phyloP scores from a whole-genome alignment of 2,113 vertebrate species.

The Pituophis catenifer region DNA sequence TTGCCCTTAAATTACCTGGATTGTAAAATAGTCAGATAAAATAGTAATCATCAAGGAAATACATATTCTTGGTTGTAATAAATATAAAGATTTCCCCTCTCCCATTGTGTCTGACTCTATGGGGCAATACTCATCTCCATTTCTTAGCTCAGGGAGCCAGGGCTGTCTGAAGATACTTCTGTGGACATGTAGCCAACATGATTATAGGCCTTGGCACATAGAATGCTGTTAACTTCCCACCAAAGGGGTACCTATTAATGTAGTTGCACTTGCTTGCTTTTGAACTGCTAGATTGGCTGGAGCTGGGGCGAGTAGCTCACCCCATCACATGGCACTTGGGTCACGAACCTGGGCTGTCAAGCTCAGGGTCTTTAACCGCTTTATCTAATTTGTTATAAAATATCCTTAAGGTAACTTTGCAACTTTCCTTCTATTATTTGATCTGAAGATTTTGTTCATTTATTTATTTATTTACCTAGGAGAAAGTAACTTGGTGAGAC shows the following conservation, averaged over 20 bases:
- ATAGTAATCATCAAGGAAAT: neutral
- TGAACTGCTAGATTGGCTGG: neutral
- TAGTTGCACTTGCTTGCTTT: neutral
- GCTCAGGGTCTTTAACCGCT: neutral
- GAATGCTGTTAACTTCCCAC: neutral
- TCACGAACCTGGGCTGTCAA: neutral
- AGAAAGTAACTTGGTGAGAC: neutral
- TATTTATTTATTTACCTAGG: neutral
- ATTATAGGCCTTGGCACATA: neutral
- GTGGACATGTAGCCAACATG: neutral
- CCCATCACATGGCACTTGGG: fast-evolving
- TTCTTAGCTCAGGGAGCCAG: neutral
- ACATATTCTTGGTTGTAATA: neutral
- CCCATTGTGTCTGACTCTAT: neutral
- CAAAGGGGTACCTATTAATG: neutral
- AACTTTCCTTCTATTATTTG: neutral
- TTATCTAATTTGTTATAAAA: neutral
- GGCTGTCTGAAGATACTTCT: neutral
- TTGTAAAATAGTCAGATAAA: neutral
- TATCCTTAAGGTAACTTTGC: neutral
- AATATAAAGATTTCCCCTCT: neutral
- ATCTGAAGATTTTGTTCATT: neutral
- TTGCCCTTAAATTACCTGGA: neutral
- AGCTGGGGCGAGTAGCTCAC: neutral
- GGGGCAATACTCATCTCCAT: neutral